Base-by-base conservation (phyloP, 2,113 vertebrate genomes). In the Myotis brandtii region DNA sequence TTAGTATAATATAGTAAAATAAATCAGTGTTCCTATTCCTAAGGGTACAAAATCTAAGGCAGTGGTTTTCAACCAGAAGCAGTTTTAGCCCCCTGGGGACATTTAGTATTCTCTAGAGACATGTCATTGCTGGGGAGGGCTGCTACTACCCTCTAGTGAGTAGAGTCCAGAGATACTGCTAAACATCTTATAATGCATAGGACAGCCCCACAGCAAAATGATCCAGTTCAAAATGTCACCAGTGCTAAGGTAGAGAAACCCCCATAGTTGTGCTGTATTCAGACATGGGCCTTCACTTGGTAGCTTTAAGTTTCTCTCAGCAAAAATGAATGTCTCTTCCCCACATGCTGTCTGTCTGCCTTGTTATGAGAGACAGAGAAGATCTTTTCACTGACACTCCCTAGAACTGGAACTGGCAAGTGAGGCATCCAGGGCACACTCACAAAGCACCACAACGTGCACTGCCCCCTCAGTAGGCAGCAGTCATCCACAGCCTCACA, bases 11-110 rank as follows among this genome's bases (percentile, higher is more conserved):
- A 5, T 34, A 62, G 18, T 23, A 54, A 66, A 56, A 64, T 46
- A 77, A 70, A 50, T 79, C 5, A 20, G 52, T 77, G 32, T n/a
- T 70, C 43, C 95, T 95, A 94, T 82, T 87, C 92, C 73, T 72
- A 93, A 86, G 86, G 75, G 4, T 1, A 80, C 3, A 87, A 46
- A 64, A 27, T 43, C 34, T 43, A 75, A 79, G 50, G 32, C 64
- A 52, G 11, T 56, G 23, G 30, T n/a, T 84, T 66, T 80, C 9
- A 23, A 1, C 9, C 16, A 59, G 9, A 6, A 37, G 34, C 1
- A n/a, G 54, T n/a, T 32, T 48, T 48, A 23, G 16, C 9, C 20
- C 3, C 14, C 8, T 16, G 14, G 20, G 20, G 30, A 62, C 34
- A 82, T 52, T 23, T 46, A 75, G 10, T 27, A 32, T 59, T 32